Base-by-base conservation (phyloP, 2,888 invertebrate genomes). In the Eledona agricola region DNA sequence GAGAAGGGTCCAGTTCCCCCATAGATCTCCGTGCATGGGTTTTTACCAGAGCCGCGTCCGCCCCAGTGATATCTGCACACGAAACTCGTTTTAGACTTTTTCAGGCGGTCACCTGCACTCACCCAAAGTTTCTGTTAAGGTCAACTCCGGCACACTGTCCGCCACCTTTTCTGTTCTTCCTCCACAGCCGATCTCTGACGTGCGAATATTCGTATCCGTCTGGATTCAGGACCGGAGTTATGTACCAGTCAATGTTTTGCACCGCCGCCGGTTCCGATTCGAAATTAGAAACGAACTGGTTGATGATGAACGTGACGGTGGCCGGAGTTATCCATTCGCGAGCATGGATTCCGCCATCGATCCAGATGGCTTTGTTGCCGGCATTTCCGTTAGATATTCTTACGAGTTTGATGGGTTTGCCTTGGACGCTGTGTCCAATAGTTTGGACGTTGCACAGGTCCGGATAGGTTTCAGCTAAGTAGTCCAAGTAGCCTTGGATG, bases 201-300 rank as follows among this genome's bases (percentile, higher is more conserved):
- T 92, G 92, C 0, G 91, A 87, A 74, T 90, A 91, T 66, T 89
- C 92, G 71, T 96, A 96, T 1, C 95, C 93, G 71, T 95, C 90
- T 4, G 92, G 92, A 74, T 92, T 92, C 50, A 86, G 75, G 9
- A 90, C 83, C 4, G 90, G 88, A 4, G 89, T 78, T 42, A 91
- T 79, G 69, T 87, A 88, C 84, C 93, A 94, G 70, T 94, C 92
- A 43, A 92, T 83, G 68, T 88, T 88, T 66, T 86, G 89, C 67
- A 95, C 85, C 16, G 80, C 80, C 0, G 81, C 79, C 0, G 89
- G 82, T 59, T 82, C 80, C 2, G 79, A 77, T 31, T 88, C 83
- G 73, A 84, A 88, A 62, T 84, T 86, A 60, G 86, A 84, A 1
- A 85, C 84, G 37, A 92, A 74, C 53, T 85, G 80, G 68, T 90